Conservation (phyloP, 2,113 vertebrate species). For the Cheirogaleus medius region DNA sequence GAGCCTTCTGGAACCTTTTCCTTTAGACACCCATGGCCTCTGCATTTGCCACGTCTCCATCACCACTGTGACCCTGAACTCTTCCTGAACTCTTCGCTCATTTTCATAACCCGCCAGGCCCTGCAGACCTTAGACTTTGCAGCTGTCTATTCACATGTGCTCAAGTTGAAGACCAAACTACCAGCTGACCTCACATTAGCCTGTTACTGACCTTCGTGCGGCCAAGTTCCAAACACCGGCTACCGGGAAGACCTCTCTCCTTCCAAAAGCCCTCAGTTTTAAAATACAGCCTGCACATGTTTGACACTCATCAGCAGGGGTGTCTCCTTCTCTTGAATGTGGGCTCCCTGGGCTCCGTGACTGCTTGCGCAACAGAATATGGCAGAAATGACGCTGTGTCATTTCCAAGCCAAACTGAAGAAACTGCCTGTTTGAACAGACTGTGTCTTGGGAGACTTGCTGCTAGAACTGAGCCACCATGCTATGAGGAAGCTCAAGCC, state of each 20-base stretch:
- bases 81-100: fast-evolving
- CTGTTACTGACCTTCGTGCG: not conserved
- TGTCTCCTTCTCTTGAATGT: not conserved
- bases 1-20: not conserved
- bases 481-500: not conserved
- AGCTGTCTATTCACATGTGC: fast-evolving
- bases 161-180: not conserved
- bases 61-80: not conserved
- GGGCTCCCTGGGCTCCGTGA: not conserved
- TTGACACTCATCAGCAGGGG: not conserved
- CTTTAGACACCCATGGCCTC: not conserved
- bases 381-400: not conserved
- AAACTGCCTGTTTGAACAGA: not conserved
- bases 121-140: no score
- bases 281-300: fast-evolving
- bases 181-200: fast-evolving
- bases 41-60: fast-evolving
- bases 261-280: not conserved
- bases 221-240: not conserved
- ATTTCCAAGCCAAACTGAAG: not conserved
- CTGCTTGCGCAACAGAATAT: fast-evolving
- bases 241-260: not conserved
- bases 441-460: no score
- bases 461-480: not conserved
- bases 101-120: not conserved